A percentile compares a stretch with the other conserved stretches of the same genome.
These are phyloP conservation scores for Eilema sororculum DNA, from an alignment of 2,888 invertebrate genomes.

Conservation along the genomic window DNA sequence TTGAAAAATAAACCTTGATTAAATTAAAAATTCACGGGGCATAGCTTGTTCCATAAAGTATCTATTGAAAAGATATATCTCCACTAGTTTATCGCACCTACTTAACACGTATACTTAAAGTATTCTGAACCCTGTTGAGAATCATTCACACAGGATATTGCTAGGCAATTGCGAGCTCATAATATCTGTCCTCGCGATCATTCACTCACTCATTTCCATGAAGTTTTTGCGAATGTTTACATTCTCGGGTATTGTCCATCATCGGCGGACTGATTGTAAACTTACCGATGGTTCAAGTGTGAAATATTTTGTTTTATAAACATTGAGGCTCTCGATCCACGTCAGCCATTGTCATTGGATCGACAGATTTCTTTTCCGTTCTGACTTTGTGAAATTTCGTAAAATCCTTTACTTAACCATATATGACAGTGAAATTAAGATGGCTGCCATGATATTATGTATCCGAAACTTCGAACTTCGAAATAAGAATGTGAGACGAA, in stretches of 20 bases:
- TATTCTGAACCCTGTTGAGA: conserved; percentile 24
- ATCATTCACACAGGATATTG: conserved; percentile 41
- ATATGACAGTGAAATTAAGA: too few species aligned
- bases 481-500: too few species aligned
- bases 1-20: neutral
- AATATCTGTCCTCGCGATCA: conserved; percentile 42
- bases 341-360: conserved; percentile 17
- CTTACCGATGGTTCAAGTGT: conserved; percentile 40
- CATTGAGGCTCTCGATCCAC: conserved; percentile 16
- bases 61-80: neutral
- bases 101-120: neutral
- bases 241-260: conserved; percentile 59
- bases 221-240: conserved; percentile 49
- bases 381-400: too few species aligned
- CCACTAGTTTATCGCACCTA: neutral
- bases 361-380: neutral
- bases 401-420: too few species aligned
- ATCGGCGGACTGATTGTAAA: conserved; percentile 48
- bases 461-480: too few species aligned
- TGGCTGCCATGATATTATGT: too few species aligned
- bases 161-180: conserved; percentile 36
- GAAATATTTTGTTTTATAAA: conserved; percentile 50
- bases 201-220: conserved; percentile 35
- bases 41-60: neutral
- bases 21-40: neutral